These are phyloP conservation scores for Ictidomys tridecemlineatus DNA, from an alignment of 2,113 vertebrate species.

Conservation along the genomic window DNA sequence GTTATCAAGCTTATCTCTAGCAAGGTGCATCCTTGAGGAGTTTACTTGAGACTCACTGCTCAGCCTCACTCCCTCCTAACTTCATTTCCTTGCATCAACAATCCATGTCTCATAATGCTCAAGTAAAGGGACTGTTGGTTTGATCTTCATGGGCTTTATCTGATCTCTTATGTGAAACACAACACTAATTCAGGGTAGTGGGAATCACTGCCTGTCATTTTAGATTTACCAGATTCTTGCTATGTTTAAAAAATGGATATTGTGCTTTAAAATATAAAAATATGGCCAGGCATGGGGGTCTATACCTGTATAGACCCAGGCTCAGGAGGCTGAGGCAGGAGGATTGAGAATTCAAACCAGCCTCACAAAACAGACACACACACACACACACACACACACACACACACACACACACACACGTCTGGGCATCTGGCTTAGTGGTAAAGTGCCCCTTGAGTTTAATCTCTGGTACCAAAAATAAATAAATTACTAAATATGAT, in stretches of 20 bases:
- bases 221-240: neutral
- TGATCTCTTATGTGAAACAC: neutral
- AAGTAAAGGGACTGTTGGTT: neutral
- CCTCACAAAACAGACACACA: too few relatives aligned
- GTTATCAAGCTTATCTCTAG: neutral
- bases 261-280: neutral
- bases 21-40: neutral
- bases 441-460: too few relatives aligned
- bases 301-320: too few relatives aligned
- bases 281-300: too few relatives aligned
- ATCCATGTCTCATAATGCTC: neutral
- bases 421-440: too few relatives aligned
- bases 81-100: neutral
- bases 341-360: too few relatives aligned
- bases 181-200: neutral
- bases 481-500: neutral
- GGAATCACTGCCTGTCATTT: neutral
- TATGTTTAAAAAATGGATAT: neutral
- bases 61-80: neutral
- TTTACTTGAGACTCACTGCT: neutral
- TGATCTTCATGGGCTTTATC: neutral
- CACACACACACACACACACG: too few relatives aligned
- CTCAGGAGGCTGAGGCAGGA: too few relatives aligned
- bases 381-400: too few relatives aligned
- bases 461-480: too few relatives aligned